Percentiles rank a stretch among this genome's conserved stretches.
phyloP scores from a whole-genome alignment of 2,113 vertebrate genomes.

The Sturnus vulgaris region DNA sequence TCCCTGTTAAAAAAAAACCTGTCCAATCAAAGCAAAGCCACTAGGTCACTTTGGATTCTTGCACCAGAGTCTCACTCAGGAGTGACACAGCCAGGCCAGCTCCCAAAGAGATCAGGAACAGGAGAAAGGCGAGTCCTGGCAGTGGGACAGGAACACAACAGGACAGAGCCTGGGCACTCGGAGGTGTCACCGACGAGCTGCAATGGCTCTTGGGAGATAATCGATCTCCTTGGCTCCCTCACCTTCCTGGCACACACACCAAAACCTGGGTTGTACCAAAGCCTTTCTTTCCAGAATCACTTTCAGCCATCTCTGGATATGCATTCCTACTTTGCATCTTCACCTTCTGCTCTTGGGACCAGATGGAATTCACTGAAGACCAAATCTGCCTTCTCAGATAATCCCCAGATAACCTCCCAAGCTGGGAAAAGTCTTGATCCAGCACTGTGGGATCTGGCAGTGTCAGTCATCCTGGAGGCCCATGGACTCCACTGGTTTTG shows the following conservation, averaged over 20 bases:
- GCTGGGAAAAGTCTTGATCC: not conserved
- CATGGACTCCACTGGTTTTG: not conserved
- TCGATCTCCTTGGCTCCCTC: not conserved
- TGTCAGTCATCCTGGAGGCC: not conserved
- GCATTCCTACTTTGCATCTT: not conserved
- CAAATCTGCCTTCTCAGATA: not conserved
- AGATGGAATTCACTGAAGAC: not conserved
- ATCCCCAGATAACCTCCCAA: not conserved
- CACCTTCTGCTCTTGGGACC: not conserved
- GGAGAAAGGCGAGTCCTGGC: not conserved
- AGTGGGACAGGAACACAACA: rapidly evolving
- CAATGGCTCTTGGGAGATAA: not conserved
- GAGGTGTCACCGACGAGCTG: rapidly evolving
- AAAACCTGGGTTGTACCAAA: not conserved
- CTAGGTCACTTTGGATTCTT: not conserved
- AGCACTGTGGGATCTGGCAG: not conserved
- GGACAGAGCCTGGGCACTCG: not conserved
- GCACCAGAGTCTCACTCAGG: not conserved
- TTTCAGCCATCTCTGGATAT: not conserved
- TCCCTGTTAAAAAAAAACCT: not conserved
- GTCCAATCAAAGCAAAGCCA: not conserved
- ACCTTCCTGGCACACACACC: not conserved
- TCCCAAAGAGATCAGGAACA: not conserved
- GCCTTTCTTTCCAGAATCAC: not conserved
- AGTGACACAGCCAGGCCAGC: not conserved